phyloP scores from a whole-genome alignment of 1,140 invertebrate species.

The Lepidurus couesii region DNA sequence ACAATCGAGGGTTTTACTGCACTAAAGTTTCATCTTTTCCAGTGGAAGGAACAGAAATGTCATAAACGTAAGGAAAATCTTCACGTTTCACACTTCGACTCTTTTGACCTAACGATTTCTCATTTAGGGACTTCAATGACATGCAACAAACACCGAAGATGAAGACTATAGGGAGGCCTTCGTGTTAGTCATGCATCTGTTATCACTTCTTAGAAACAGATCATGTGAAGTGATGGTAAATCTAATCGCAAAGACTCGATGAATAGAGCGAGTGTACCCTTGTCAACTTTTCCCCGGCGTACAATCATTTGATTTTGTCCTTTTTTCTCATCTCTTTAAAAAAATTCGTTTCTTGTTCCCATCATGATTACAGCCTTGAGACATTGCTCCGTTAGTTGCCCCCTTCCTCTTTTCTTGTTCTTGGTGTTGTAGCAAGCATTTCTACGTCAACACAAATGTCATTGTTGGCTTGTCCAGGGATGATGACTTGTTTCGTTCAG shows the following conservation, averaged over 20 bases:
- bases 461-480: not conserved
- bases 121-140: not conserved
- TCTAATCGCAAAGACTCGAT: not conserved
- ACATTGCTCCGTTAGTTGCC: too few relatives aligned
- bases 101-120: not conserved
- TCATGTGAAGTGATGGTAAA: not conserved
- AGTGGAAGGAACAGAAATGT: not conserved
- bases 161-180: not conserved
- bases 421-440: not conserved
- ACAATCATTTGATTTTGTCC: too few relatives aligned
- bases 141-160: not conserved
- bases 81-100: not conserved
- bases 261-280: too few relatives aligned
- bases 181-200: not conserved
- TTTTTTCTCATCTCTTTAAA: too few relatives aligned
- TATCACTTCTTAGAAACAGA: not conserved
- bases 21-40: too few relatives aligned
- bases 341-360: too few relatives aligned
- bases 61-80: not conserved
- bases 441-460: not conserved
- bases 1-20: too few relatives aligned
- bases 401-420: too few relatives aligned
- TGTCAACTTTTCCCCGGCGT: too few relatives aligned
- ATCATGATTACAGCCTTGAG: too few relatives aligned
- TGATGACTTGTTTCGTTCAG: not conserved